Evolutionary conservation across 1,140 invertebrate genomes (phyloP), one percentile per base, ranked within the genome.

Genomic region (Colletes gigas): DNA sequence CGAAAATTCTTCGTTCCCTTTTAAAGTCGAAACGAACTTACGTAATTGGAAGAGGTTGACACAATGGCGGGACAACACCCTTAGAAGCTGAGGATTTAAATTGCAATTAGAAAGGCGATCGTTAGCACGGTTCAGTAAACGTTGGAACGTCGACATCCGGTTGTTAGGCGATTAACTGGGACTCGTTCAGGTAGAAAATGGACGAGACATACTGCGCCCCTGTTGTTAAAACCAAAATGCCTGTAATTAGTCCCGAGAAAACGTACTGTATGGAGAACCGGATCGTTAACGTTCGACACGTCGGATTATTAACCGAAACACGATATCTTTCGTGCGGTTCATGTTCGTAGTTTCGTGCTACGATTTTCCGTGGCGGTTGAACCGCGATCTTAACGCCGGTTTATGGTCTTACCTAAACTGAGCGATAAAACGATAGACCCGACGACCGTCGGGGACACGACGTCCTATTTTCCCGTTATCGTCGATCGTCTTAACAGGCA

Each of bases 161-260:
- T 47, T 50, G 44, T n/a, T 1, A 12, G 44, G 2, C 44, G 59
- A 57, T 76, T n/a, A 44, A 19, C 5, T 17, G 41, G 17, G 7
- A 50, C 0, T 54, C 77, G 50, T n/a, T 69, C 15, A 39, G 17
- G 60, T 72, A 65, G 77, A 78, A 78, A 78, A 73, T 78, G 55
- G 60, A 15, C 15, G 21, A 3, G 14, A 15, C 15, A 3, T 30
- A 78, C 30, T 50, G 54, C 68, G 9, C 30, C 60, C 68, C 15
- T 21, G 5, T 41, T 39, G 21, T 52, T 30, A 12, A 5, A 8
- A 8, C 0, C 9, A 8, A 6, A 14, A 47, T 41, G 14, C 9
- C 15, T 17, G n/a, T 44, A 57, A 66, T 66, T 44, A 71, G 54
- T 44, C 4, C 2, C 6, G 44, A 47, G 39, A 21, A 71, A 47